A percentile compares a stretch with the other conserved stretches of the same genome.
phyloP scores from a whole-genome alignment of 2,113 vertebrate species.

The Odocoileus hemionus region DNA sequence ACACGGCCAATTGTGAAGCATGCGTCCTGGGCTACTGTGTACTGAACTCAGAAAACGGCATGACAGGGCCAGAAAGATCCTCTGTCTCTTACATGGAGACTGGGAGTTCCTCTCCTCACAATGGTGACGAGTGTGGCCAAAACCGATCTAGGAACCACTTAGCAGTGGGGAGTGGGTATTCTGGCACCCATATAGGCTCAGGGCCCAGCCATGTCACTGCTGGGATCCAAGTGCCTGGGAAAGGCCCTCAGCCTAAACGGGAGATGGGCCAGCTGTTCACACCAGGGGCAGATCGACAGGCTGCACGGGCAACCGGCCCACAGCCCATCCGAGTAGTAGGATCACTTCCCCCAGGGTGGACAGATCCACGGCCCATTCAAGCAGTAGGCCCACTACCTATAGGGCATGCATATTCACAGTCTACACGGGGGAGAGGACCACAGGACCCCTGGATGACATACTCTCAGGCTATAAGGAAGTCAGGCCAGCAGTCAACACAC shows the following conservation, averaged over 20 bases:
- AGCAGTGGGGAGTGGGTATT: not conserved
- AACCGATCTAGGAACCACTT: not conserved
- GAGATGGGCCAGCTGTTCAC: not conserved
- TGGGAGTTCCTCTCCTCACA: not conserved
- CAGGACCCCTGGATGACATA: not conserved
- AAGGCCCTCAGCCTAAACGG: not conserved
- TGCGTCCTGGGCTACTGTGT: not conserved
- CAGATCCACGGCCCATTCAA: not conserved
- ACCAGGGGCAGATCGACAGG: not conserved
- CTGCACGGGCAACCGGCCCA: not conserved
- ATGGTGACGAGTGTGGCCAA: fast-evolving
- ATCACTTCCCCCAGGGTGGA: not conserved
- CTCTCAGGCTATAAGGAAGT: not conserved
- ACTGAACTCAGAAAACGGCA: fast-evolving
- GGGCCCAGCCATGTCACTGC: not conserved
- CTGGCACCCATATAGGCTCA: not conserved
- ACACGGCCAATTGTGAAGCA: not conserved
- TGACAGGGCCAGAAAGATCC: not conserved
- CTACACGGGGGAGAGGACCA: not conserved
- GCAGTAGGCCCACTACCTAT: not conserved
- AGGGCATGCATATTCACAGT: not conserved
- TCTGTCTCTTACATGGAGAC: not conserved
- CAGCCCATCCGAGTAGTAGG: not conserved
- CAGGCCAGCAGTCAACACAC: not conserved
- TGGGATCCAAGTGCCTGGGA: not conserved